Evolutionary conservation across 53 echinoderm and acorn worm species (phyloP).

Genomic region (Astropecten irregularis): DNA sequence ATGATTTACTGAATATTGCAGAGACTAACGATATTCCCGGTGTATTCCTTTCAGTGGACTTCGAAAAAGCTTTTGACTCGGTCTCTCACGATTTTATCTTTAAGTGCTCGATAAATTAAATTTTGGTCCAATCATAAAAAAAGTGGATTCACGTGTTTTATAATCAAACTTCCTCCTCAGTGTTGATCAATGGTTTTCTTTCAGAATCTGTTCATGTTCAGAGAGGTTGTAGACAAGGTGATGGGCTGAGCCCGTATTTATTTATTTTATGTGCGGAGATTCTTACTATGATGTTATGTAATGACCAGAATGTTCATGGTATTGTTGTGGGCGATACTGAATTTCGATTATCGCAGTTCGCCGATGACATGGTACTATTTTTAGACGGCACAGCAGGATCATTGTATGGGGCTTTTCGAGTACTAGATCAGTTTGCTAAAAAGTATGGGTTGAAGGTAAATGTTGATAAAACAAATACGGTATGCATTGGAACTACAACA

Average conservation of each 20-base stretch:
- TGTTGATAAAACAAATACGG: constrained; percentile 10
- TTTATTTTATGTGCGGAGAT: too few species aligned
- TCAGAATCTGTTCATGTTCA: too few species aligned
- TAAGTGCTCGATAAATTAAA: too few species aligned
- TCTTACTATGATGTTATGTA: constrained; percentile 2
- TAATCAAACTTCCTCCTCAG: too few species aligned
- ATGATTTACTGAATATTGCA: too few species aligned
- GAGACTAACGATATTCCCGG: too few species aligned
- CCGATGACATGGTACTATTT: constrained; percentile 32
- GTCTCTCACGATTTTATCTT: too few species aligned
- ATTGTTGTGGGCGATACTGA: background rate
- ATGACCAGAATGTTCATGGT: constrained; percentile 12
- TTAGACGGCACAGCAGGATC: constrained; percentile 17
- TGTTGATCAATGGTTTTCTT: too few species aligned
- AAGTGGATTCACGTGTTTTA: too few species aligned
- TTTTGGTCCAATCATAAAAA: too few species aligned
- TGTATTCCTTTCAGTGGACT: too few species aligned
- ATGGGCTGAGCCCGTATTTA: constrained; percentile 38
- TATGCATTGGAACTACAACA: constrained; percentile 29
- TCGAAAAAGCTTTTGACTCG: too few species aligned
- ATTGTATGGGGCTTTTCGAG: background rate
- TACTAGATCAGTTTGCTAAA: background rate
- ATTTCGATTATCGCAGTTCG: background rate
- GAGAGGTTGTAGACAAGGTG: constrained; percentile 25
- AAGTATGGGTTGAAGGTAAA: constrained; percentile 35